These are phyloP conservation scores for Dendrolimus pini DNA, from an alignment of 2,888 invertebrate genomes.

Conservation along the genomic window DNA sequence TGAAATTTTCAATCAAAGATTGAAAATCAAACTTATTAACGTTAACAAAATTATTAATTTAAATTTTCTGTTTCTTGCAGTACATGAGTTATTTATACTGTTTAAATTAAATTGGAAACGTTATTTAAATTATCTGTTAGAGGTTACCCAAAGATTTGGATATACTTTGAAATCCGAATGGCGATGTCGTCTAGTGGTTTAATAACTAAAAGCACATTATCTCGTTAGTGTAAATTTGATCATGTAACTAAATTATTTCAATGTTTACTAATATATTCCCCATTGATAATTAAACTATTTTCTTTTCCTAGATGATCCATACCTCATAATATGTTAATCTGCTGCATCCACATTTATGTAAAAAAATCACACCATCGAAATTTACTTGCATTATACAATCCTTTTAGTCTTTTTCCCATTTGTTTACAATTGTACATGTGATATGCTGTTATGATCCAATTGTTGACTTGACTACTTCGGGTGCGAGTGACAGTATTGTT, in stretches of 20 bases:
- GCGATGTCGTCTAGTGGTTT: slow-evolving; percentile 24
- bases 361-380: slow-evolving; percentile 73
- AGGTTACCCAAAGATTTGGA: no score
- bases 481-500: not conserved
- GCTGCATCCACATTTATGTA: slow-evolving; percentile 42
- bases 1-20: no score
- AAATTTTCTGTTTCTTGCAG: no score
- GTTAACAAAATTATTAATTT: no score
- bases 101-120: no score
- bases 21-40: no score
- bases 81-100: no score
- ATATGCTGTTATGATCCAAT: not conserved
- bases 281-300: slow-evolving; percentile 1
- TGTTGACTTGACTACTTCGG: not conserved
- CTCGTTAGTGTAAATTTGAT: slow-evolving; percentile 16
- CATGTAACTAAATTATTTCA: slow-evolving; percentile 17
- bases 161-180: slow-evolving; percentile 15
- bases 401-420: slow-evolving; percentile 15
- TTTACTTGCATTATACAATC: slow-evolving; percentile 57
- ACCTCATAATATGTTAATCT: not conserved
- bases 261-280: slow-evolving; percentile 10
- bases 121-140: no score
- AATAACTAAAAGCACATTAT: slow-evolving; percentile 29
- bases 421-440: not conserved
- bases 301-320: slow-evolving; percentile 1